These are phyloP conservation scores for Pterocles orientalis DNA, from an alignment of 2,113 vertebrate genomes.

Conservation along the genomic window DNA sequence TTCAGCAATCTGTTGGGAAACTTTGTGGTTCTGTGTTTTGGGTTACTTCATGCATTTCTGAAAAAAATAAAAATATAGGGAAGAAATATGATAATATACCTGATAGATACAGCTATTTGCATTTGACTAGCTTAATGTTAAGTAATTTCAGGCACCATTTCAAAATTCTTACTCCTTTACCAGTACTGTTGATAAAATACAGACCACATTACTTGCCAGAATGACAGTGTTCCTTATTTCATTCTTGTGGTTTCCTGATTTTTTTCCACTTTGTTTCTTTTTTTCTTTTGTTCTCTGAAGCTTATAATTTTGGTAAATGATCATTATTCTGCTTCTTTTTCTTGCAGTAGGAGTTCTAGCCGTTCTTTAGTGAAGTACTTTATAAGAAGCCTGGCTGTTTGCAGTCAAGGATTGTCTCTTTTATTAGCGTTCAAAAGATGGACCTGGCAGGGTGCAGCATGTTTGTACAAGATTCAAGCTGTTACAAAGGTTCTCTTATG, in stretches of 20 bases:
- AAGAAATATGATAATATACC: neutral
- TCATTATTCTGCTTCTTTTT: slow-evolving; percentile 18
- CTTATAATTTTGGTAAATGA: slow-evolving; percentile 4
- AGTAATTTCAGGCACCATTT: neutral
- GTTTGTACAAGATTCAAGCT: slow-evolving; percentile 73
- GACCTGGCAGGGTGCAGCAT: slow-evolving; percentile 32
- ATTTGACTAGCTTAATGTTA: neutral
- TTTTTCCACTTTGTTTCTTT: neutral
- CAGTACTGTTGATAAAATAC: neutral
- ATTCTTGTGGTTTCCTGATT: neutral
- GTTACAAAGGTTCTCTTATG: slow-evolving; percentile 34
- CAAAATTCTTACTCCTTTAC: neutral
- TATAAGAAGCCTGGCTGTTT: slow-evolving; percentile 74
- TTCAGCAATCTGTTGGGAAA: neutral
- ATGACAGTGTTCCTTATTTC: neutral
- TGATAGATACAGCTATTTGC: neutral
- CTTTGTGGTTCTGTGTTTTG: neutral
- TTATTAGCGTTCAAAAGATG: slow-evolving; percentile 73
- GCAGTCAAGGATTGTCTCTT: slow-evolving; percentile 74
- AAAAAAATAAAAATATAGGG: too few species aligned
- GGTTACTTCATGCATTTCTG: neutral
- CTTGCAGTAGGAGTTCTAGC: slow-evolving; percentile 13
- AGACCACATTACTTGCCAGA: neutral
- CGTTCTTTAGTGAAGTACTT: slow-evolving; percentile 55
- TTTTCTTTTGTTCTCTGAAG: neutral